Evolutionary conservation across 2,113 vertebrate genomes (phyloP), one percentile per base, ranked within the genome.

Genomic region (Thunnus thynnus): DNA sequence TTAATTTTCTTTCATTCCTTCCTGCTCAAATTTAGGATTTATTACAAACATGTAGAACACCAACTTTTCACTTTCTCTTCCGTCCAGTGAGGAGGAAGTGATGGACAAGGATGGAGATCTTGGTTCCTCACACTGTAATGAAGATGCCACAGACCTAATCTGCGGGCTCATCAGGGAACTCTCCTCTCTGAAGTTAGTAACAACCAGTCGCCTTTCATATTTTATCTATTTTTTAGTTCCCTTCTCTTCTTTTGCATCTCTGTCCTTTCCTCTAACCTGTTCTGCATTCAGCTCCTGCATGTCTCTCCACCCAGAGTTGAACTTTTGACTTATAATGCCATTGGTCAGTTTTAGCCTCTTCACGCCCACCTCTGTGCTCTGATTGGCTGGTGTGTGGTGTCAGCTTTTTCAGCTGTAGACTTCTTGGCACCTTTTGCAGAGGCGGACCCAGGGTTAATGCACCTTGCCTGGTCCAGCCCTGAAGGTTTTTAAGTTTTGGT

Each of bases 131-230:
- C 58, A 61, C 60, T 11, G 58, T 18, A 73, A 75, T 48, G 95
- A 97, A 79, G 96, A 97, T 0, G 96, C 94, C 2, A 95, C 96
- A 3, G 82, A 92, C 2, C 84, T 95, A 0, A 78, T 98, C 56
- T 90, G 88, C 2, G 97, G 96, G 11, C 95, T 98, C 0, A 89
- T 96, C 65, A 56, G 89, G 25, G 97, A 98, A 77, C 96, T 98
- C 50, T 96, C 97, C 65, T 94, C 92, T 65, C 88, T 97, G 25
- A 98, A 98, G 97, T 98, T 76, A 94, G 96, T 72, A 44, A 27
- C 61, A 16, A 13, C 0, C 1, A 20, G 52, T 22, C 10, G 50
- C 11, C 3, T 51, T 52, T 52, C 17, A 20, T 68, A 14, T 14
- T 3, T 9, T 5, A 32, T 27, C 0, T 11, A 3, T 55, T 60